A percentile compares a stretch with the other conserved stretches of the same genome.
These are phyloP conservation scores for Catocala fraxini DNA, from an alignment of 2,888 invertebrate species.

Conservation along the genomic window DNA sequence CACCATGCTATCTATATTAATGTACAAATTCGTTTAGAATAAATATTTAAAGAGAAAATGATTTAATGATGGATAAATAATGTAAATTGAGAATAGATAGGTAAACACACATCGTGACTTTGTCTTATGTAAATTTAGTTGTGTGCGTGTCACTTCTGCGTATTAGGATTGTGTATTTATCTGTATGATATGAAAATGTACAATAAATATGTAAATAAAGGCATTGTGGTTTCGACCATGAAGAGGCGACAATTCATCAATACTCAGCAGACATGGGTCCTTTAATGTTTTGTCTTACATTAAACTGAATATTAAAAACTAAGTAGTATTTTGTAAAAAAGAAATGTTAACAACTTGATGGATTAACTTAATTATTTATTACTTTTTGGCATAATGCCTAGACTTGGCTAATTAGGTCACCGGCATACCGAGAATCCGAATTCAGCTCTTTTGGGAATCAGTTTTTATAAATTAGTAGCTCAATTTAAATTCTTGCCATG, in stretches of 20 bases:
- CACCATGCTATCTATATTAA: too few species aligned
- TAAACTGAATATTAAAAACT: too few species aligned
- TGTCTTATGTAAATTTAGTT: not conserved
- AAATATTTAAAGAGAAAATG: too few species aligned
- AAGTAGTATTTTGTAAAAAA: not conserved
- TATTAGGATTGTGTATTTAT: conserved; percentile 1
- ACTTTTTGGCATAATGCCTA: conserved; percentile 6
- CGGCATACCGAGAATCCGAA: not conserved
- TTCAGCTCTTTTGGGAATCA: conserved; percentile 2
- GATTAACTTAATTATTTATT: conserved; percentile 8
- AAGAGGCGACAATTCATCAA: not conserved
- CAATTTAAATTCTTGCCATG: too few species aligned
- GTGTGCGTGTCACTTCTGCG: not conserved
- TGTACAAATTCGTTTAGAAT: too few species aligned
- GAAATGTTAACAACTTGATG: not conserved
- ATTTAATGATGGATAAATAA: not conserved
- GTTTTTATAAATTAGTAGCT: conserved; percentile 8
- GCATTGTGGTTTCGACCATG: not conserved
- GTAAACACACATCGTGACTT: not conserved
- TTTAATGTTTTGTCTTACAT: too few species aligned
- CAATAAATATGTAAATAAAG: conserved; percentile 8
- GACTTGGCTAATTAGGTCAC: conserved; percentile 13
- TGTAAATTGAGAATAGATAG: too few species aligned
- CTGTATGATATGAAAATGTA: conserved; percentile 6
- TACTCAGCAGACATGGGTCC: too few species aligned